phyloP scores from a whole-genome alignment of 2,113 vertebrate genomes.

The Xiphophorus hellerii region DNA sequence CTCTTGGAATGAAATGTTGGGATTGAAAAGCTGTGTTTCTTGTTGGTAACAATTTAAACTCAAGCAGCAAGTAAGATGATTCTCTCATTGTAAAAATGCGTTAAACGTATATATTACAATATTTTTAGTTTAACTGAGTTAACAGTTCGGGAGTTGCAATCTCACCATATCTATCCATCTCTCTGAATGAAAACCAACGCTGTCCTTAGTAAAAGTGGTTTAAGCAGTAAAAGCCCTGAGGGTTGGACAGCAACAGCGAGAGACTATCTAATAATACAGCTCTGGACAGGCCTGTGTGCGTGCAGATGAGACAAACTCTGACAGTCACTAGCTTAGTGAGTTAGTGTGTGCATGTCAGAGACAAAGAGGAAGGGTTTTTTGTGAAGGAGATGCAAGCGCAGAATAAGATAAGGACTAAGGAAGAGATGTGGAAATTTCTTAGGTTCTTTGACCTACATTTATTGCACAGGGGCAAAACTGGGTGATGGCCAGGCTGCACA shows the following conservation, averaged over 20 bases:
- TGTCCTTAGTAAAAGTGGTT: constrained; percentile 8
- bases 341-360: not conserved
- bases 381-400: constrained; percentile 8
- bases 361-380: not conserved
- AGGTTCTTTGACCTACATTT: not conserved
- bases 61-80: too few relatives aligned
- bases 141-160: not conserved
- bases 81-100: too few relatives aligned
- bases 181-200: constrained; percentile 18
- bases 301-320: constrained; percentile 38
- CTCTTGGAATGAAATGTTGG: not conserved
- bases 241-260: constrained; percentile 27
- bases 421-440: constrained; percentile 1
- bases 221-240: constrained; percentile 23
- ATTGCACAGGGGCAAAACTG: not conserved
- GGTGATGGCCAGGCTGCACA: not conserved
- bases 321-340: constrained; percentile 14
- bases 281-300: constrained; percentile 46
- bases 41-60: too few relatives aligned
- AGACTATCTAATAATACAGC: constrained; percentile 39
- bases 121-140: not conserved
- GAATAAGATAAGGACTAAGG: not conserved
- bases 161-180: not conserved
- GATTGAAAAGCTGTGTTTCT: not conserved
- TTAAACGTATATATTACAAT: not conserved